A percentile compares a stretch with the other conserved stretches of the same genome.
Conservation (phyloP, 2,797 vertebrate genomes). For the Acrossocheilus wenchowensis region DNA sequence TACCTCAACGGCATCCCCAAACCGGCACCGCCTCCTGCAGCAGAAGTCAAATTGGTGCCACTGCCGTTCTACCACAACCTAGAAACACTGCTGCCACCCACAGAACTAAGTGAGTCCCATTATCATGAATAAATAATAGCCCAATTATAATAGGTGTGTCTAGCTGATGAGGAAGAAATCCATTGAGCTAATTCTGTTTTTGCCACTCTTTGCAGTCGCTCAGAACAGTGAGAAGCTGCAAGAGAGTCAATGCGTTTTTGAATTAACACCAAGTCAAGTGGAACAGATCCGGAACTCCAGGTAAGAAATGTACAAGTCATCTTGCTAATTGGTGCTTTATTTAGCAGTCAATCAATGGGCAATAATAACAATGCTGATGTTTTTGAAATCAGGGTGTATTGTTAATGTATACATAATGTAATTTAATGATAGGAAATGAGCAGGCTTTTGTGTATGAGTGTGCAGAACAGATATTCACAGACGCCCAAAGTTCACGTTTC, state of each 20-base stretch:
- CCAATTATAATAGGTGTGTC: neutral
- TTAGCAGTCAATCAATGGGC: neutral
- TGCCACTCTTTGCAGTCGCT: constrained; percentile 80
- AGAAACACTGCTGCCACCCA: constrained; percentile 93
- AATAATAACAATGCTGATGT: neutral
- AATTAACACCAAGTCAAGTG: constrained; percentile 91
- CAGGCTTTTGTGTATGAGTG: neutral
- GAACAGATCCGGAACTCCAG: constrained; percentile 96
- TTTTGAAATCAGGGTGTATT: neutral
- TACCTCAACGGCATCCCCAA: constrained; percentile 94
- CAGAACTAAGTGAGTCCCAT: constrained; percentile 87
- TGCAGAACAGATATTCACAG: neutral
- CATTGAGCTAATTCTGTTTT: neutral
- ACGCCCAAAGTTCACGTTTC: neutral
- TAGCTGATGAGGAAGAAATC: neutral
- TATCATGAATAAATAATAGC: neutral
- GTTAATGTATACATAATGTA: neutral
- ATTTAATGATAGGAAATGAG: neutral
- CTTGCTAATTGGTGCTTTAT: neutral
- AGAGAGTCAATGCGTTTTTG: constrained; percentile 95
- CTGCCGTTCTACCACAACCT: constrained; percentile 95
- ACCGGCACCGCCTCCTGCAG: constrained; percentile 79
- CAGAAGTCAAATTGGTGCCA: constrained; percentile 91
- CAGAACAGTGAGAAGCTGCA: constrained; percentile 97
- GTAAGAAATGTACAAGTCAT: constrained; percentile 68